phyloP scores from a whole-genome alignment of 2,797 vertebrate genomes.

The Fringilla coelebs region DNA sequence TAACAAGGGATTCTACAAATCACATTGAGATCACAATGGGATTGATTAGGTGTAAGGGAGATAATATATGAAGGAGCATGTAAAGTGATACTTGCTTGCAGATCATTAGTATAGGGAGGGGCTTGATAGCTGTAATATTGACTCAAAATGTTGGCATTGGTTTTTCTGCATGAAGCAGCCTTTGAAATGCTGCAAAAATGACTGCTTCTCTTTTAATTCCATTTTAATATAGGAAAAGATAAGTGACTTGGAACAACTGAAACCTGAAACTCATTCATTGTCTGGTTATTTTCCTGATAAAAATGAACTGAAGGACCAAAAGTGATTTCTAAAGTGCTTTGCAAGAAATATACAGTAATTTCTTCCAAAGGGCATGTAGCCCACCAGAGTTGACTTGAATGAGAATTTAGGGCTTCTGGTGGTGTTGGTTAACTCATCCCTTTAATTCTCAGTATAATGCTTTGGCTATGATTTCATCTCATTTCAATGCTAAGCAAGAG shows the following conservation, averaged over 20 bases:
- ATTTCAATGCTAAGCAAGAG: not conserved
- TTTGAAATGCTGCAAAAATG: not conserved
- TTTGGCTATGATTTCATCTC: slow-evolving; percentile 18
- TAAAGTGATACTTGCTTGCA: slow-evolving; percentile 29
- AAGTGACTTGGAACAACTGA: not conserved
- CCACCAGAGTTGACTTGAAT: not conserved
- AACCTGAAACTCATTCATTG: not conserved
- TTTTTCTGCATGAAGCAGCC: not conserved
- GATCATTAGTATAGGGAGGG: not conserved
- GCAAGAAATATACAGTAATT: not conserved
- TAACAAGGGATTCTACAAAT: slow-evolving; percentile 32
- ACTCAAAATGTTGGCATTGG: not conserved
- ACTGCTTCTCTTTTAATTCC: not conserved
- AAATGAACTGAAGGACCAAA: not conserved
- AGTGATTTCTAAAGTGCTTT: not conserved
- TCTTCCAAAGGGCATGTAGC: not conserved
- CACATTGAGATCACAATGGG: not conserved
- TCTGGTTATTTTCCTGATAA: slow-evolving; percentile 20
- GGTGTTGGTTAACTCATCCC: not conserved
- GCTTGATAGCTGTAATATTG: not conserved
- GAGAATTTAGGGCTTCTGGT: not conserved
- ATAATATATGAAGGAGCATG: slow-evolving; percentile 21
- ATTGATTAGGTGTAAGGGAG: slow-evolving; percentile 45
- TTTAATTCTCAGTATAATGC: not conserved
- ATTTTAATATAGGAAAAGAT: not conserved